phyloP scores from a whole-genome alignment of 1,140 invertebrate species.

The Brachionus paranguensis region DNA sequence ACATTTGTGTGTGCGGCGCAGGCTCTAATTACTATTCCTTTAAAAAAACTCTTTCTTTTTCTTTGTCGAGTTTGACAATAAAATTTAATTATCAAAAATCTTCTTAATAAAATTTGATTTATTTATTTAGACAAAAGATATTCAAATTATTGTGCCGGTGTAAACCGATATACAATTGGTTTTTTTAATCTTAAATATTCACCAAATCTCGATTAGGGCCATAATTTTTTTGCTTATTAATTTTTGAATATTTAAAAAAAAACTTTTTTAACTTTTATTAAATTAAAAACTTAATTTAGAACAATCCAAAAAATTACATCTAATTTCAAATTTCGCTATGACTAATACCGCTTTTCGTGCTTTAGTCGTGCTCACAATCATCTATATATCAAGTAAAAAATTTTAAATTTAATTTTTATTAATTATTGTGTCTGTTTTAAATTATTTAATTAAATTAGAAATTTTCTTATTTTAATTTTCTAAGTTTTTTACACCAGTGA shows the following conservation, averaged over 20 bases:
- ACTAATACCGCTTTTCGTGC: background rate
- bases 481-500: too few species aligned
- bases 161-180: background rate
- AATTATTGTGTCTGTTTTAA: background rate
- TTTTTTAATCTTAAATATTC: constrained; percentile 29
- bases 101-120: constrained; percentile 18
- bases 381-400: background rate
- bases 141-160: constrained; percentile 29
- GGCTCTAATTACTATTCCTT: background rate
- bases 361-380: background rate
- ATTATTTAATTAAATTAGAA: too few species aligned
- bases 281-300: background rate
- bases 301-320: background rate
- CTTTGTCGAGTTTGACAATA: constrained; percentile 27
- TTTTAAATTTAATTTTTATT: background rate
- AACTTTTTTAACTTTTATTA: background rate
- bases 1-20: background rate
- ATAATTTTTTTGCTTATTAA: background rate
- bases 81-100: constrained; percentile 33
- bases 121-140: constrained; percentile 26
- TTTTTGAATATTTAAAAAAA: constrained; percentile 21
- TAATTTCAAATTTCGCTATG: background rate
- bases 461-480: too few species aligned
- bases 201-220: background rate
- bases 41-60: background rate